Base-by-base conservation (phyloP, 2,888 invertebrate genomes). In the Nyleta sp. region DNA sequence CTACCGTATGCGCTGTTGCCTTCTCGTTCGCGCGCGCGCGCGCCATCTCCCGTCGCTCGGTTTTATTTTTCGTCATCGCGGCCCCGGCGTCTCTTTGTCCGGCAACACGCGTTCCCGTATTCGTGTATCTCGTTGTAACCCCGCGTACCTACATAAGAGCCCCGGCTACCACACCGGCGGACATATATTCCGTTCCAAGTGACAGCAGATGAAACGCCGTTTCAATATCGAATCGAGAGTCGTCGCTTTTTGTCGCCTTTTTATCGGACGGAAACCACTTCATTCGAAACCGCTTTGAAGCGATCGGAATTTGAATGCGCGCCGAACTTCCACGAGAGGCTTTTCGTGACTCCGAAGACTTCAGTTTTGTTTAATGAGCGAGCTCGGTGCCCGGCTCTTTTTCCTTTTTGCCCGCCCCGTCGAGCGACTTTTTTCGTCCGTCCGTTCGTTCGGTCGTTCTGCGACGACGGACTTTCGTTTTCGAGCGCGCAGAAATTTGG, bases 1-100 rank as follows among this genome's bases (percentile, higher is more conserved):
- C 90, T 90, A 90, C 90, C 90, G 90, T 90, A 88, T 88, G 89
- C 87, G 67, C 52, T 44, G 48, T 64, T 60, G 52, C 71, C 53
- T 77, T 52, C 59, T 17, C 35, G 15, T 6, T 53, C 73, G 48
- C 67, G 64, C 59, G 35, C 48, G 38, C 72, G 80, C 76, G 42
- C 74, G 74, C 79, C 67, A 50, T 67, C 53, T 77, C 72, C 57
- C 50, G 77, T 74, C 74, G 50, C 53, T 33, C 62, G 53, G 4
- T 57, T 72, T 77, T 73, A 70, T 81, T 74, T 64, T 67, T 72
- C 67, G 70, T 80, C 74, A 62, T 76, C 55, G 50, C 52, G 59
- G 60, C 77, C 65, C 59, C 81, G 74, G 73, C 79, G 74, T 78
- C 78, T 73, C 81, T 83, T 80, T 72, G 80, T 70, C 60, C 65